Percentiles rank a stretch among this genome's conserved stretches.
phyloP scores from a whole-genome alignment of 2,888 invertebrate genomes.

The Ectemnius continuus region DNA sequence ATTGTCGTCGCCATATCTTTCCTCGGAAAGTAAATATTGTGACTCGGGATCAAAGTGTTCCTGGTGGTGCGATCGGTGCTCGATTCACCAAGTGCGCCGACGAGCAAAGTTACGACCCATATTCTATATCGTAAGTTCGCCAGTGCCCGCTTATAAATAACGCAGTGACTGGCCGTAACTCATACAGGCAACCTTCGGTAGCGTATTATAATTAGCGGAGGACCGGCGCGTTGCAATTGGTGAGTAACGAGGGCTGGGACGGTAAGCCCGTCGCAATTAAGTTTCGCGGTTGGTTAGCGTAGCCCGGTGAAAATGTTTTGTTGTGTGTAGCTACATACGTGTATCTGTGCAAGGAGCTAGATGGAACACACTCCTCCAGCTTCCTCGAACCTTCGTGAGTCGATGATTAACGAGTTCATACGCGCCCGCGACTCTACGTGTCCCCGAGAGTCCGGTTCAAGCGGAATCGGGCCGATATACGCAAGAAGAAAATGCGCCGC shows the following conservation, averaged over 20 bases:
- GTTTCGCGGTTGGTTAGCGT: slow-evolving; percentile 2
- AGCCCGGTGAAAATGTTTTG: too few species aligned
- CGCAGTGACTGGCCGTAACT: slow-evolving; percentile 41
- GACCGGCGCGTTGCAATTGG: slow-evolving; percentile 24
- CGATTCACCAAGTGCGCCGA: slow-evolving; percentile 8
- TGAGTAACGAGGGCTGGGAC: slow-evolving; percentile 40
- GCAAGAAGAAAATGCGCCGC: neutral
- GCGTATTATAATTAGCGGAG: slow-evolving; percentile 55
- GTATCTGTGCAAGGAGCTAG: slow-evolving; percentile 1
- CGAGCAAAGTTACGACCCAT: slow-evolving; percentile 47
- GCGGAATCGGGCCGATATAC: neutral
- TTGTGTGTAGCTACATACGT: too few species aligned
- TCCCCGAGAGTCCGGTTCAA: slow-evolving; percentile 12
- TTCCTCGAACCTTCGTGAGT: slow-evolving; percentile 22
- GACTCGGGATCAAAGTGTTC: too few species aligned
- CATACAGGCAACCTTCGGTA: slow-evolving; percentile 52
- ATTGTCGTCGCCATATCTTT: too few species aligned
- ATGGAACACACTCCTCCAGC: neutral
- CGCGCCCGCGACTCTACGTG: neutral
- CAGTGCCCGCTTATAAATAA: slow-evolving; percentile 51
- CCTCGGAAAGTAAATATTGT: too few species aligned
- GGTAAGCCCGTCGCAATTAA: slow-evolving; percentile 25
- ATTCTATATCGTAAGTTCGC: slow-evolving; percentile 47
- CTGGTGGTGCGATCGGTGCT: too few species aligned
- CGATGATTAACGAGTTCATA: slow-evolving; percentile 40